A percentile compares a stretch with the other conserved stretches of the same genome.
Evolutionary conservation across 2,888 invertebrate species (phyloP).

Genomic region (Pristionchus mayeri): DNA sequence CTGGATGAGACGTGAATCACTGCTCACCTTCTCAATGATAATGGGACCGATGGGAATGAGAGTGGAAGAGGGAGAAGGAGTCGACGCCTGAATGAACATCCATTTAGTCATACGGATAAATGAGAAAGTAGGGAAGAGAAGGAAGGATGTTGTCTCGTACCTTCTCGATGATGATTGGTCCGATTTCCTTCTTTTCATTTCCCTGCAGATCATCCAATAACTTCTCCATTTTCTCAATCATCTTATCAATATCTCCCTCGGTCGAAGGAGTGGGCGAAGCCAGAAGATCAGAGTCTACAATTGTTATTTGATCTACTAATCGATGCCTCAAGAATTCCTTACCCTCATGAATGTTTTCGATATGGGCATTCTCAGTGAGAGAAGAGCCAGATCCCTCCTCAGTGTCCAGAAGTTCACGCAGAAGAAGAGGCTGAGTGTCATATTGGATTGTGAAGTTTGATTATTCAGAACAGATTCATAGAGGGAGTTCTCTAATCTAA

Average conservation of each 20-base stretch:
- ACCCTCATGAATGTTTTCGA: neutral
- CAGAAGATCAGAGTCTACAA: neutral
- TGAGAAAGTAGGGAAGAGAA: neutral
- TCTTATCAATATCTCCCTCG: slow-evolving; percentile 36
- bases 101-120: too few species aligned
- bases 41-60: slow-evolving; percentile 10
- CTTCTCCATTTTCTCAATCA: slow-evolving; percentile 45
- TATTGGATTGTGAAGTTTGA: neutral
- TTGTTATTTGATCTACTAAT: neutral
- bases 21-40: neutral
- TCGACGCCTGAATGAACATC: too few species aligned
- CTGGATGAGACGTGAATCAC: neutral
- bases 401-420: slow-evolving; percentile 25
- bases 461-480: too few species aligned
- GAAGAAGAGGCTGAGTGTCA: slow-evolving; percentile 5
- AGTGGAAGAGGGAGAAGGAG: neutral
- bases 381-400: slow-evolving; percentile 33
- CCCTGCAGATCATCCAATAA: neutral
- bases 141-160: neutral
- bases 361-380: neutral
- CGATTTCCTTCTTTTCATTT: neutral
- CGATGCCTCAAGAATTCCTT: neutral
- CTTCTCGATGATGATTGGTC: slow-evolving; percentile 15
- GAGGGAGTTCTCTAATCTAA: too few species aligned
- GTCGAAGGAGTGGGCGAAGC: neutral